A percentile compares a stretch with the other conserved stretches of the same genome.
Evolutionary conservation across 2,797 vertebrate genomes (phyloP).

Genomic region (Cirrhinus mrigala): DNA sequence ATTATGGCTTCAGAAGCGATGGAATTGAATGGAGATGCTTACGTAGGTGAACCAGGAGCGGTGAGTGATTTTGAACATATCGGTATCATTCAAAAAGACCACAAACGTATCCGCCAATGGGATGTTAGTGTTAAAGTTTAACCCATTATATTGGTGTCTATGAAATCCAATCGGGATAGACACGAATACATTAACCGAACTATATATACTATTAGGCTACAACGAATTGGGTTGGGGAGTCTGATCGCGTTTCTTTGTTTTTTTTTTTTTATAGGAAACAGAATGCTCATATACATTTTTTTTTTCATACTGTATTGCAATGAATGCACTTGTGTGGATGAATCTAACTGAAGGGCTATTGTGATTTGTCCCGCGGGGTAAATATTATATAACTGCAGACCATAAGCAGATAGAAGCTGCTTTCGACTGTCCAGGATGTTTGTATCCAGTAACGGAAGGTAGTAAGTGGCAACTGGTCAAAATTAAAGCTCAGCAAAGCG

Average conservation of each 20-base stretch:
- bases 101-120: not conserved
- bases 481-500: not conserved
- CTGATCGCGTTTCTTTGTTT: not conserved
- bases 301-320: not conserved
- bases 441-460: not conserved
- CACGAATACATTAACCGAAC: not conserved
- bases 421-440: not conserved
- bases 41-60: conserved; percentile 62
- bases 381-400: not conserved
- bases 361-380: not conserved
- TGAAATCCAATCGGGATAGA: not conserved
- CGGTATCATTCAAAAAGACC: not conserved
- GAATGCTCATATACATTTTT: not conserved
- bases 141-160: not conserved
- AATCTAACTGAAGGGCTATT: not conserved
- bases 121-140: not conserved
- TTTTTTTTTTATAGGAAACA: not conserved
- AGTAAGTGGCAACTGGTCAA: not conserved
- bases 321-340: not conserved
- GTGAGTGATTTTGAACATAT: conserved; percentile 62
- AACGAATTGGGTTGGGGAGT: too few species aligned
- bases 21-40: conserved; percentile 74
- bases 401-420: not conserved
- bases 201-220: too few species aligned
- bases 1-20: conserved; percentile 71